phyloP scores from a whole-genome alignment of 1,140 invertebrate species.

The Drosophila funebris region DNA sequence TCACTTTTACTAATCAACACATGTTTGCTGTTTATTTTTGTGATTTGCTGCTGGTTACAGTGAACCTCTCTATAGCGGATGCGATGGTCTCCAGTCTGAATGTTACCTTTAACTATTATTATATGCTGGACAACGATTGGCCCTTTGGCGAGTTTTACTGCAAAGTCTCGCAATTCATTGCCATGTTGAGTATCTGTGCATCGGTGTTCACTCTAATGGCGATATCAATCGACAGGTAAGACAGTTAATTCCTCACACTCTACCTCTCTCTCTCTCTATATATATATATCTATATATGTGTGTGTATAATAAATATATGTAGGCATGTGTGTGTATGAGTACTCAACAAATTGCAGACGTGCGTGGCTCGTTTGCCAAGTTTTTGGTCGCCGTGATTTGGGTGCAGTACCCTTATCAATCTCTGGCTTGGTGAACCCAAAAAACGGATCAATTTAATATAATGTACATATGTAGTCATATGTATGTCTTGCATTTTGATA shows the following conservation, averaged over 20 bases:
- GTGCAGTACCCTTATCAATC: slow-evolving; percentile 45
- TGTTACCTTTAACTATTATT: slow-evolving; percentile 96
- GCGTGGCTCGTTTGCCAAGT: slow-evolving; percentile 33
- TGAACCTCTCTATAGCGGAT: slow-evolving; percentile 97
- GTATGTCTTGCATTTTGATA: slow-evolving; percentile 22
- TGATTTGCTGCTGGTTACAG: slow-evolving; percentile 82
- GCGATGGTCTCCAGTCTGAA: slow-evolving; percentile 97
- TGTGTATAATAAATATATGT: neutral
- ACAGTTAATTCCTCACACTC: slow-evolving; percentile 21
- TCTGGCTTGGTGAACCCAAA: slow-evolving; percentile 26
- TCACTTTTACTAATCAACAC: neutral
- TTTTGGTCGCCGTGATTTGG: slow-evolving; percentile 23
- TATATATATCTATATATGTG: neutral
- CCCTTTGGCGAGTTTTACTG: slow-evolving; percentile 96
- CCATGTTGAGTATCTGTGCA: slow-evolving; percentile 94
- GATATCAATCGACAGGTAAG: slow-evolving; percentile 97
- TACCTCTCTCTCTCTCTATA: neutral
- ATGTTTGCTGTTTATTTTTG: neutral
- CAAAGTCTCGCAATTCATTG: slow-evolving; percentile 97
- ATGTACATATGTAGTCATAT: slow-evolving; percentile 11
- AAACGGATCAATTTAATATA: slow-evolving; percentile 35
- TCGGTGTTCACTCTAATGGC: slow-evolving; percentile 98
- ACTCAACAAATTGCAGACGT: slow-evolving; percentile 36
- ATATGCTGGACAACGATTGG: slow-evolving; percentile 96
- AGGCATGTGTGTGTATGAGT: neutral